Conservation (phyloP, 2,113 vertebrate species). For the Pseudorhombus dupliciocellatus region DNA sequence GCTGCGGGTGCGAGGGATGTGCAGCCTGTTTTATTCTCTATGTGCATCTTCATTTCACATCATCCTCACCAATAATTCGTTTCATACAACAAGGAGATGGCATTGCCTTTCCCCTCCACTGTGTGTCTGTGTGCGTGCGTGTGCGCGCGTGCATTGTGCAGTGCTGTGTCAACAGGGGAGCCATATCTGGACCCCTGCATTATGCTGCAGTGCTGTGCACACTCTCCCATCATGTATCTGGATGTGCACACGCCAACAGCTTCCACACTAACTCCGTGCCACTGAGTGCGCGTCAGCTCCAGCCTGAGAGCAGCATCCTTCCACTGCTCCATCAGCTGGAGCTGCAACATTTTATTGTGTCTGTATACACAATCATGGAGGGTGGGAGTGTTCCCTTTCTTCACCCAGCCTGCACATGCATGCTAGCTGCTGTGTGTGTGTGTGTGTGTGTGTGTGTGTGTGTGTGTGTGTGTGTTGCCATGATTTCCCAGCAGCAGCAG, state of each 20-base stretch:
- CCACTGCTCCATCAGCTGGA: background rate
- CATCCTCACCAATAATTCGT: conserved; percentile 8
- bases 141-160: conserved; percentile 43
- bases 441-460: background rate
- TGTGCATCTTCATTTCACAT: conserved; percentile 35
- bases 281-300: background rate
- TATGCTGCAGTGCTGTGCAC: conserved; percentile 73
- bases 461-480: background rate
- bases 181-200: conserved; percentile 67
- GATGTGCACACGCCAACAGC: background rate
- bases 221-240: conserved; percentile 23
- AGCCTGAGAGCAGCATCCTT: background rate
- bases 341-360: background rate
- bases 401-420: background rate
- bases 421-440: conserved; percentile 18
- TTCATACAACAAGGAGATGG: conserved; percentile 17
- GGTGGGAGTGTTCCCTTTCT: background rate
- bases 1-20: conserved; percentile 10
- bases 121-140: conserved; percentile 11
- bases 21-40: conserved; percentile 17
- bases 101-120: conserved; percentile 27
- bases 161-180: conserved; percentile 57
- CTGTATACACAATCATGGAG: background rate
- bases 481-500: conserved; percentile 21
- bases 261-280: background rate